Percentiles rank a stretch among this genome's conserved stretches.
phyloP scores from a whole-genome alignment of 2,888 invertebrate genomes.

The Danaus chrysippus region DNA sequence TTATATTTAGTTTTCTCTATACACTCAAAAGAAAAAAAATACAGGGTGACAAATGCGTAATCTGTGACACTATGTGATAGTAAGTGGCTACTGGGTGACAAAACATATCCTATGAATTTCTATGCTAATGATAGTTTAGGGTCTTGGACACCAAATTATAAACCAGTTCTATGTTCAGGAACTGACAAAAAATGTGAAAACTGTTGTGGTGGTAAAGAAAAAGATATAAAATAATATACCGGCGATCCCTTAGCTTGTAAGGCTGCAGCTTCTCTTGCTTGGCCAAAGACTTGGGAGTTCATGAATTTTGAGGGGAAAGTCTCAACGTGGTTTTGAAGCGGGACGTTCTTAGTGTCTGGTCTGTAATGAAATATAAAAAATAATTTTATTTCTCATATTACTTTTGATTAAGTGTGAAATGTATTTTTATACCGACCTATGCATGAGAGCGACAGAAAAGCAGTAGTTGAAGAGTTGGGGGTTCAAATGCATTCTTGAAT shows the following conservation, averaged over 20 bases:
- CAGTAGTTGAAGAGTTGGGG: slow-evolving; percentile 90
- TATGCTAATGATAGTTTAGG: slow-evolving; percentile 96
- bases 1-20: no score
- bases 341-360: slow-evolving; percentile 79
- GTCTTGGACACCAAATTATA: slow-evolving; percentile 98
- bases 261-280: slow-evolving; percentile 77
- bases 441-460: slow-evolving; percentile 86
- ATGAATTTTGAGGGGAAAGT: slow-evolving; percentile 83
- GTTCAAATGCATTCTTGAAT: slow-evolving; percentile 86
- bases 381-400: background rate
- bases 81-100: slow-evolving; percentile 81
- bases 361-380: slow-evolving; percentile 41
- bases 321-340: slow-evolving; percentile 81
- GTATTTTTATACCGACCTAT: slow-evolving; percentile 68
- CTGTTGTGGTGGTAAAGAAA: slow-evolving; percentile 60
- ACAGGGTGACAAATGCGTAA: no score
- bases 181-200: slow-evolving; percentile 83
- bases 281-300: slow-evolving; percentile 78
- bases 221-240: slow-evolving; percentile 44
- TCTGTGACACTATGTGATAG: slow-evolving; percentile 86
- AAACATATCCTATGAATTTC: slow-evolving; percentile 98
- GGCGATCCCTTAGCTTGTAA: slow-evolving; percentile 55
- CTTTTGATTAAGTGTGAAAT: background rate
- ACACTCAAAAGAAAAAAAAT: no score
- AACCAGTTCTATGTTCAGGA: slow-evolving; percentile 80